A percentile compares a stretch with the other conserved stretches of the same genome.
These are phyloP conservation scores for Drosophila tsacasi DNA, from an alignment of 1,140 invertebrate genomes.

Conservation along the genomic window DNA sequence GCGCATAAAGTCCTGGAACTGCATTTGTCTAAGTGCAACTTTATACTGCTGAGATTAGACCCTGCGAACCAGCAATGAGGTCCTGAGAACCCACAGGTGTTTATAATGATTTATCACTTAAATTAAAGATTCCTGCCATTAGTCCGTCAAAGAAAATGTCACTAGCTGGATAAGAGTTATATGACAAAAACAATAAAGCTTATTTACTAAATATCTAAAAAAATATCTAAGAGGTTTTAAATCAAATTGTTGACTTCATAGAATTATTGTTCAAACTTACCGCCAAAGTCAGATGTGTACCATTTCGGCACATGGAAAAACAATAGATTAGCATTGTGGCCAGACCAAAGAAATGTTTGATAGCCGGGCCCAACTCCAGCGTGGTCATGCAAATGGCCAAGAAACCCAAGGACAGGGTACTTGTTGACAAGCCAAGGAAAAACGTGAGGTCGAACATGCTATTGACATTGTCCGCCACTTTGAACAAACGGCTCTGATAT, in stretches of 20 bases:
- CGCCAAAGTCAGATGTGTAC: conserved; percentile 42
- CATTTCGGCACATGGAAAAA: conserved; percentile 45
- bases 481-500: conserved; percentile 52
- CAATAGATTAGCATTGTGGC: conserved; percentile 34
- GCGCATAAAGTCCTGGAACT: conserved; percentile 8
- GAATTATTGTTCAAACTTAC: conserved; percentile 29
- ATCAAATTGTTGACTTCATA: no score
- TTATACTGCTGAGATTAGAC: background rate
- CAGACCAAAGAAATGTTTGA: conserved; percentile 61
- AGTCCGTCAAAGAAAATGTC: background rate
- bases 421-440: conserved; percentile 50
- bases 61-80: background rate
- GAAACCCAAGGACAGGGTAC: conserved; percentile 55
- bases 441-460: conserved; percentile 62
- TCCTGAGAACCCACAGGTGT: conserved; percentile 15
- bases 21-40: background rate
- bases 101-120: background rate
- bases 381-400: conserved; percentile 61
- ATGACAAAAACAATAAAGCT: background rate
- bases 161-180: no score
- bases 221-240: background rate
- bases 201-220: background rate
- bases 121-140: conserved; percentile 3
- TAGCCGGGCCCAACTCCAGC: conserved; percentile 36
- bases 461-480: conserved; percentile 50